phyloP scores from a whole-genome alignment of 2,113 vertebrate species.

The Lophius piscatorius region DNA sequence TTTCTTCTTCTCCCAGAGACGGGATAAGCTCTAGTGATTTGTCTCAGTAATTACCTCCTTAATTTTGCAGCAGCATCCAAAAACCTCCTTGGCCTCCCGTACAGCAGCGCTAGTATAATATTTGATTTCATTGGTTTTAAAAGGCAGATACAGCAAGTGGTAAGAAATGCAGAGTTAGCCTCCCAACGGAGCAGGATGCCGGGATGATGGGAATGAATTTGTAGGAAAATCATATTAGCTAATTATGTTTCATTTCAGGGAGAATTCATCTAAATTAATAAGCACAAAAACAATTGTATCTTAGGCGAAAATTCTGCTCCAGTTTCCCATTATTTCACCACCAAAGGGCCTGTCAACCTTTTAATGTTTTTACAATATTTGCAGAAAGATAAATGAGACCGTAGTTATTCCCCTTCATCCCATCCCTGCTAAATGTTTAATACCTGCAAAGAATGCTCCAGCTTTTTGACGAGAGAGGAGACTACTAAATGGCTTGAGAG shows the following conservation, averaged over 20 bases:
- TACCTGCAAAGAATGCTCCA: conserved; percentile 11
- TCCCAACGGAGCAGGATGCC: conserved; percentile 38
- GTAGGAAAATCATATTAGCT: conserved; percentile 42
- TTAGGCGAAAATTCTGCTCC: conserved; percentile 7
- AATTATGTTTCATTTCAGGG: conserved; percentile 58
- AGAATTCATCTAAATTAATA: conserved; percentile 63
- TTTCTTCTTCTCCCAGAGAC: conserved; percentile 56
- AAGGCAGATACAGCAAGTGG: conserved; percentile 53
- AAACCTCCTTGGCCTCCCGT: conserved; percentile 47
- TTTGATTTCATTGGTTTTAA: conserved; percentile 60
- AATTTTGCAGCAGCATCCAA: conserved; percentile 48
- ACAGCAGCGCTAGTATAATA: conserved; percentile 48
- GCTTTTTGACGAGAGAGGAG: conserved; percentile 6
- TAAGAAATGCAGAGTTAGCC: conserved; percentile 55
- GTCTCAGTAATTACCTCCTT: conserved; percentile 66
- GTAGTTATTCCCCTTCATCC: conserved; percentile 1
- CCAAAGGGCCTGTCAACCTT: neutral
- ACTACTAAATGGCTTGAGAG: conserved; percentile 7
- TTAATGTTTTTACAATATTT: neutral
- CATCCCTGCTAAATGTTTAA: conserved; percentile 20
- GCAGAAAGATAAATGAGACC: neutral
- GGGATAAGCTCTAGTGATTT: conserved; percentile 66
- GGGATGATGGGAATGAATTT: conserved; percentile 23
- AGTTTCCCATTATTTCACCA: conserved; percentile 12
- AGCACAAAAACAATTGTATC: conserved; percentile 26